phyloP scores from a whole-genome alignment of 2,888 invertebrate species.

The Nysson spinosus region DNA sequence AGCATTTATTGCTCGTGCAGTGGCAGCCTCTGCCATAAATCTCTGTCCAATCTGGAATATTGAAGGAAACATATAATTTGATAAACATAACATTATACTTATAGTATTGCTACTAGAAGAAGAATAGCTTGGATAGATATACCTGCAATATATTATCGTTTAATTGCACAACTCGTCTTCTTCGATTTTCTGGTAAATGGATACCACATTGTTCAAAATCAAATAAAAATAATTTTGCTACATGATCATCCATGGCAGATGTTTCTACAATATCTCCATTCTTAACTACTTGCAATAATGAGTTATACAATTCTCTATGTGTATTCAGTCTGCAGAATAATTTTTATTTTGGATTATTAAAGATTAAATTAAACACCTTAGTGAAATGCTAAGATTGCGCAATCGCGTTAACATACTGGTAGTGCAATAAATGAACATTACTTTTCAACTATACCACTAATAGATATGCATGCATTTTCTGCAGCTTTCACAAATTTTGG shows the following conservation, averaged over 20 bases:
- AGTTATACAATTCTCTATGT: conserved; percentile 88
- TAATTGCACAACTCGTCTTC: conserved; percentile 87
- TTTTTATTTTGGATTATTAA: too few species aligned
- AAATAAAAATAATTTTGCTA: conserved; percentile 92
- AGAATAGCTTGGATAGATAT: conserved; percentile 19
- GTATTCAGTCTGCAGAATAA: conserved; percentile 88
- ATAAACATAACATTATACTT: too few species aligned
- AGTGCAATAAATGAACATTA: conserved; percentile 69
- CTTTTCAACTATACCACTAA: conserved; percentile 96
- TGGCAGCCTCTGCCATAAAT: conserved; percentile 87
- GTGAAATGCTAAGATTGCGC: too few species aligned
- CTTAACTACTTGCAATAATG: conserved; percentile 84
- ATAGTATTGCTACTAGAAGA: too few species aligned
- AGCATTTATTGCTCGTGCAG: conserved; percentile 83
- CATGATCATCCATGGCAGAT: conserved; percentile 88
- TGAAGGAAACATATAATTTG: conserved; percentile 17
- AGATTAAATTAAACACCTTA: too few species aligned
- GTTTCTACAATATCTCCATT: conserved; percentile 84
- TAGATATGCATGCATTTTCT: conserved; percentile 91
- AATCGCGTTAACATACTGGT: background rate
- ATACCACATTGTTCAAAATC: conserved; percentile 99
- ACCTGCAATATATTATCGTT: conserved; percentile 90
- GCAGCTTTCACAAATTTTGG: conserved; percentile 87
- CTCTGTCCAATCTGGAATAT: conserved; percentile 84
- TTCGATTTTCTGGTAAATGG: conserved; percentile 87